phyloP scores from a whole-genome alignment of 1,140 invertebrate species.

The Meloidogyne floridensis region DNA sequence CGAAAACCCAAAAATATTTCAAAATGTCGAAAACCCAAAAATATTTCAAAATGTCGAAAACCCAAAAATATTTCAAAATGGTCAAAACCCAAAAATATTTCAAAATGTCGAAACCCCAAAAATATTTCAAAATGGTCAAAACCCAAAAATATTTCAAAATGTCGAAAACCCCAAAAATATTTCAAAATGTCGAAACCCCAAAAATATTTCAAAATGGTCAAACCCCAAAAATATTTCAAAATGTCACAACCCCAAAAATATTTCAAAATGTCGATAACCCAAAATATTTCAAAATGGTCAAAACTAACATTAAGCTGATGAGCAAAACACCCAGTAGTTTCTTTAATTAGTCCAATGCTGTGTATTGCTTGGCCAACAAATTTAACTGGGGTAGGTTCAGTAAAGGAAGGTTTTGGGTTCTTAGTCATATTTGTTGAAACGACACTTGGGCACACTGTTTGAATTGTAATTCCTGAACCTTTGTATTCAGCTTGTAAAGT shows the following conservation, averaged over 20 bases:
- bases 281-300: not conserved
- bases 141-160: not conserved
- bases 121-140: not conserved
- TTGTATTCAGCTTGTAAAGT: slow-evolving; percentile 42
- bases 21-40: not conserved
- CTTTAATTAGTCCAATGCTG: slow-evolving; percentile 22
- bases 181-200: no score
- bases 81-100: not conserved
- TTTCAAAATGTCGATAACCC: not conserved
- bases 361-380: slow-evolving; percentile 23
- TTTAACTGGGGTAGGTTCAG: slow-evolving; percentile 39
- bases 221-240: not conserved
- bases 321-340: slow-evolving; percentile 21
- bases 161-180: not conserved
- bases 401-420: slow-evolving; percentile 52
- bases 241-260: not conserved
- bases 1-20: not conserved
- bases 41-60: no score
- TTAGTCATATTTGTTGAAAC: slow-evolving; percentile 52
- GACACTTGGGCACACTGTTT: slow-evolving; percentile 50
- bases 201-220: not conserved
- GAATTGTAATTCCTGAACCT: slow-evolving; percentile 35
- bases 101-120: no score
- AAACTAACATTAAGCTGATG: slow-evolving; percentile 26
- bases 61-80: not conserved